Evolutionary conservation across 2,888 invertebrate species (phyloP).

Genomic region (Ormyrus pomaceus): DNA sequence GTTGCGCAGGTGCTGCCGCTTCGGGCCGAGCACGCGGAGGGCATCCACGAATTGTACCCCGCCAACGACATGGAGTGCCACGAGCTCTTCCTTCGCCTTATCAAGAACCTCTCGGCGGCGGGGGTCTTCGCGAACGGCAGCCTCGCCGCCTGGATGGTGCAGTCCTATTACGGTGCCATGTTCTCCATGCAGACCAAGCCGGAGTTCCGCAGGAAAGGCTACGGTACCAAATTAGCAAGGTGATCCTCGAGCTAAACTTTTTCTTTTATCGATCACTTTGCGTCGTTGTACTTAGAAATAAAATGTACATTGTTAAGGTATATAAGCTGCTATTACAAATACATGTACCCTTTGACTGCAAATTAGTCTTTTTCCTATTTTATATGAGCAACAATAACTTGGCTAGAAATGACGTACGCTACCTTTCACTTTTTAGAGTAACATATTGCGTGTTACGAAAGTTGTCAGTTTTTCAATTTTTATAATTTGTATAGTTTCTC

Average conservation of each 20-base stretch:
- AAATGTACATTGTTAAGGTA: too few relatives aligned
- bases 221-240: conserved; percentile 74
- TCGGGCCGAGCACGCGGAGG: conserved; percentile 86
- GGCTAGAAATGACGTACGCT: too few relatives aligned
- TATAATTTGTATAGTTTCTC: too few relatives aligned
- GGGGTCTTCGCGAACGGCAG: conserved; percentile 86
- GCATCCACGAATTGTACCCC: conserved; percentile 90
- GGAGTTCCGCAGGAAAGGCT: conserved; percentile 84
- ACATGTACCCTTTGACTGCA: too few relatives aligned
- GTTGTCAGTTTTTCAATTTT: too few relatives aligned
- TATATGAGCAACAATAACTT: too few relatives aligned
- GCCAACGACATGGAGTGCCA: conserved; percentile 92
- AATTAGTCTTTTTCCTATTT: too few relatives aligned
- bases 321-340: too few relatives aligned
- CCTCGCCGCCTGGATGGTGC: conserved; percentile 93
- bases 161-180: conserved; percentile 94
- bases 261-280: too few relatives aligned
- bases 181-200: conserved; percentile 93
- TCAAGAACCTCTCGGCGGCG: conserved; percentile 86
- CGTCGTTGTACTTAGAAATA: too few relatives aligned
- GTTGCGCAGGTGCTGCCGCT: conserved; percentile 80
- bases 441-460: too few relatives aligned
- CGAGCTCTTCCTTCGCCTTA: conserved; percentile 88
- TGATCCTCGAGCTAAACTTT: conserved; percentile 45
- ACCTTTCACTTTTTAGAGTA: too few relatives aligned